These are phyloP conservation scores for Centroberyx gerrardi DNA, from an alignment of 2,797 vertebrate genomes.

Conservation along the genomic window DNA sequence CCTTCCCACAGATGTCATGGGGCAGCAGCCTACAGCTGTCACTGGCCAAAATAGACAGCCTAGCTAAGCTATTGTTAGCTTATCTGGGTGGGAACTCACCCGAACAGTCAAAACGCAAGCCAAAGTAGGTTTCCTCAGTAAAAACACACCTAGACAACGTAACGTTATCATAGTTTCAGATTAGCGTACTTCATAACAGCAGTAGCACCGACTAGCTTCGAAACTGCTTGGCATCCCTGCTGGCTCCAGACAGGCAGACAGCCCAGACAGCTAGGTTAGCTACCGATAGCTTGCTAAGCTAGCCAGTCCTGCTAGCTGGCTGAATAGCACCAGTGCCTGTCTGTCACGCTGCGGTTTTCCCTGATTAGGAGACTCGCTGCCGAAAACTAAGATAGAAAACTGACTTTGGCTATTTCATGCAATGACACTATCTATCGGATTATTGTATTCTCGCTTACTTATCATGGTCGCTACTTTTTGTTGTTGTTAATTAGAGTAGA, in stretches of 20 bases:
- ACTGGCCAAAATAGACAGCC: constrained; percentile 77
- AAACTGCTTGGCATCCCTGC: background rate
- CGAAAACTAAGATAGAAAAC: too few species aligned
- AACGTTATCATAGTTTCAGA: background rate
- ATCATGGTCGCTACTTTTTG: constrained; percentile 65
- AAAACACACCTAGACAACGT: background rate
- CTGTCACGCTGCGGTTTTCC: constrained; percentile 9
- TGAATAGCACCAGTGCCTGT: background rate
- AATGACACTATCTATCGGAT: background rate
- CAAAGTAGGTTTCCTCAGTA: background rate
- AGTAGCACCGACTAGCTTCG: background rate
- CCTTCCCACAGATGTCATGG: constrained; percentile 68
- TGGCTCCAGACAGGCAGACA: constrained; percentile 40
- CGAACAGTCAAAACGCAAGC: constrained; percentile 5
- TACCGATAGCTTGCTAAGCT: constrained; percentile 55
- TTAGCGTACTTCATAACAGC: background rate
- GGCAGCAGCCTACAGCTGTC: constrained; percentile 75
- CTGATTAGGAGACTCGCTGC: too few species aligned
- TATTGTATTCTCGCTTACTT: constrained; percentile 58
- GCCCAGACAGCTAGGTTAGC: constrained; percentile 67
- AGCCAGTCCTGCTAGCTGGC: constrained; percentile 22
- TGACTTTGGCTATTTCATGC: background rate
- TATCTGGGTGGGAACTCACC: constrained; percentile 64
- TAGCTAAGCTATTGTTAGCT: constrained; percentile 80
- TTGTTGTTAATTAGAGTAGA: constrained; percentile 50